Conservation (phyloP, 2,797 vertebrate genomes). For the Alexandromys oeconomus region DNA sequence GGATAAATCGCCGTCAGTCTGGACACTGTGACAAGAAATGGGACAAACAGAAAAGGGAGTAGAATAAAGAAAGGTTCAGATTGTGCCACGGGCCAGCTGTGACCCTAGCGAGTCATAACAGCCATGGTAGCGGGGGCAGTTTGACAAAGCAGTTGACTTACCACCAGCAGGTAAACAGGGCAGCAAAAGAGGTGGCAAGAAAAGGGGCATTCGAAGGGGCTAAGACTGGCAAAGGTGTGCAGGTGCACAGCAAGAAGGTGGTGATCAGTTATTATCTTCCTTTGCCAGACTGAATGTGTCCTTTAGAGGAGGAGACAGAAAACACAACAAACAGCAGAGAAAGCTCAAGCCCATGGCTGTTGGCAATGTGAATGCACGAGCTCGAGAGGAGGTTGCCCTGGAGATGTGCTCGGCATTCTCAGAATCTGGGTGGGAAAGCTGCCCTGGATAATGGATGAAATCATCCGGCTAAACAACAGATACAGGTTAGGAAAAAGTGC, state of each 20-base stretch:
- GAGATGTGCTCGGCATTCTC: neutral
- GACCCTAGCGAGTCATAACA: too few relatives aligned
- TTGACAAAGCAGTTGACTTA: neutral
- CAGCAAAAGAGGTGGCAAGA: neutral
- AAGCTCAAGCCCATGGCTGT: neutral
- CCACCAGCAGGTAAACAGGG: too few relatives aligned
- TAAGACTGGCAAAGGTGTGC: neutral
- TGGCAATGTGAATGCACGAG: neutral
- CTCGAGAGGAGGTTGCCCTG: neutral
- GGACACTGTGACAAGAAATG: neutral
- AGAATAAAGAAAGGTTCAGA: neutral
- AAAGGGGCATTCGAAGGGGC: neutral
- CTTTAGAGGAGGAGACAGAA: neutral
- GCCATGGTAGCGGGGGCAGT: neutral
- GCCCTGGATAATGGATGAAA: neutral
- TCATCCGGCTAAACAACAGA: neutral
- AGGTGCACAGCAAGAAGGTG: neutral
- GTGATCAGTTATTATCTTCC: neutral
- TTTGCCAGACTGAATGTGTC: neutral
- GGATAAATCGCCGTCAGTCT: neutral
- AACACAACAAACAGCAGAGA: neutral
- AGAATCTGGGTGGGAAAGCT: neutral
- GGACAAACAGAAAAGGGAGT: neutral
- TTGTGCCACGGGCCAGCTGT: neutral
- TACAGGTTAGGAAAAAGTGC: neutral